Evolutionary conservation across 2,113 vertebrate genomes (phyloP), one percentile per base, ranked within the genome.

Genomic region (Semicossyphus pulcher): DNA sequence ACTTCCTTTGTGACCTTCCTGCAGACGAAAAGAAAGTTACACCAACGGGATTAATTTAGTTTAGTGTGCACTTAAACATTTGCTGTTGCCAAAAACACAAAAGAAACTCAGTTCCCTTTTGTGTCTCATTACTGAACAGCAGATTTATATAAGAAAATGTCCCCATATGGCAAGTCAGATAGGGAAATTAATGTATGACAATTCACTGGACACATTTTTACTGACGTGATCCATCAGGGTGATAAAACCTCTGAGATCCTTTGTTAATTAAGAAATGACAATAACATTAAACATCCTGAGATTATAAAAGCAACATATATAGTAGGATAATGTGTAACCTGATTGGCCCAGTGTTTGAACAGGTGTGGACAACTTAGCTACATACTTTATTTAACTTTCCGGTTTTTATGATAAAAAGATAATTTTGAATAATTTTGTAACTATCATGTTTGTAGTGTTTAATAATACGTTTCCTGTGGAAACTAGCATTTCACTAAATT

Each of bases 1-100:
- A 51, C 45, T 18, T 64, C n/a, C 26, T n/a, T n/a, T n/a, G 7
- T 62, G 60, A 78, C 54, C 62, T 64, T 58, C 36, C 37, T 25
- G 28, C 6, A 16, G 14, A 78, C 56, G 26, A 34, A 25, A 31
- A 54, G 25, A 44, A 10, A 42, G 5, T 9, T 52, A 32, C 3
- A 28, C 2, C 11, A 6, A 34, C 2, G 4, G 18, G 53, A 29
- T 44, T 23, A 58, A 79, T 68, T 48, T 26, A 29, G 20, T 1
- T 48, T n/a, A n/a, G 41, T 37, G 1, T 10, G 23, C 4, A 25
- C 44, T 51, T 47, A 59, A 42, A 72, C 29, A 65, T 72, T 61
- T 37, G 21, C 51, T 32, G 12, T 44, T n/a, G 18, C 15, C 21
- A n/a, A 39, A 54, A 54, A 58, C 54, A 53, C 51, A 10, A 78